A percentile compares a stretch with the other conserved stretches of the same genome.
These are phyloP conservation scores for Delia radicum DNA, from an alignment of 1,140 invertebrate species.

Conservation along the genomic window DNA sequence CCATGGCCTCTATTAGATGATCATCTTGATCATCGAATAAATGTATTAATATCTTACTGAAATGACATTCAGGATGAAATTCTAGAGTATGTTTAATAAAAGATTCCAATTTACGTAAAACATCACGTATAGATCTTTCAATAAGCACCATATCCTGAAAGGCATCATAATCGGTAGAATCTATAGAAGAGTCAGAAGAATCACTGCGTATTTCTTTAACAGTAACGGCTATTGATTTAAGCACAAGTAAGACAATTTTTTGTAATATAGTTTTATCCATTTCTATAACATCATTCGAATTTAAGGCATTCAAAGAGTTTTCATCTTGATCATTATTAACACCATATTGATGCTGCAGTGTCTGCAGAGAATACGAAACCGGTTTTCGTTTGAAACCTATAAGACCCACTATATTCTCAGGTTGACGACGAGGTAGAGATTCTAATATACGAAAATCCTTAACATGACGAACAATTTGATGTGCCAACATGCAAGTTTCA, in stretches of 20 bases:
- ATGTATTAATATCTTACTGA: slow-evolving; percentile 85
- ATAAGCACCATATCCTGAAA: slow-evolving; percentile 87
- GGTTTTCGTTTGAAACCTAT: slow-evolving; percentile 59
- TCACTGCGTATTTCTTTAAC: slow-evolving; percentile 86
- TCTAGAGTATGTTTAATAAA: slow-evolving; percentile 80
- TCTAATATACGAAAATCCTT: slow-evolving; percentile 80
- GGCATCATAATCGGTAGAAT: slow-evolving; percentile 79
- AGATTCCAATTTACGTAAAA: slow-evolving; percentile 75
- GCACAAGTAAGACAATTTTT: slow-evolving; percentile 78
- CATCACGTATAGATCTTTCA: slow-evolving; percentile 80
- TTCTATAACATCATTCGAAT: slow-evolving; percentile 36
- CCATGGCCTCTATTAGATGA: slow-evolving; percentile 88
- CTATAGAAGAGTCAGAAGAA: slow-evolving; percentile 77
- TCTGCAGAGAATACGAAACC: slow-evolving; percentile 31
- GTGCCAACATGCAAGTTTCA: slow-evolving; percentile 81
- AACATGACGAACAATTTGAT: slow-evolving; percentile 79
- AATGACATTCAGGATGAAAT: slow-evolving; percentile 82
- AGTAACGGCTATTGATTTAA: slow-evolving; percentile 86
- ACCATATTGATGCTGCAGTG: neutral
- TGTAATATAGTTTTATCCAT: slow-evolving; percentile 75
- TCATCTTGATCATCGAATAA: slow-evolving; percentile 89
- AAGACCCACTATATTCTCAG: slow-evolving; percentile 60
- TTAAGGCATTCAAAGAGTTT: slow-evolving; percentile 31
- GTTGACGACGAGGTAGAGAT: slow-evolving; percentile 57
- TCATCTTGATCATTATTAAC: neutral